These are phyloP conservation scores for Limnodromus scolopaceus DNA, from an alignment of 2,797 vertebrate genomes.

Conservation along the genomic window DNA sequence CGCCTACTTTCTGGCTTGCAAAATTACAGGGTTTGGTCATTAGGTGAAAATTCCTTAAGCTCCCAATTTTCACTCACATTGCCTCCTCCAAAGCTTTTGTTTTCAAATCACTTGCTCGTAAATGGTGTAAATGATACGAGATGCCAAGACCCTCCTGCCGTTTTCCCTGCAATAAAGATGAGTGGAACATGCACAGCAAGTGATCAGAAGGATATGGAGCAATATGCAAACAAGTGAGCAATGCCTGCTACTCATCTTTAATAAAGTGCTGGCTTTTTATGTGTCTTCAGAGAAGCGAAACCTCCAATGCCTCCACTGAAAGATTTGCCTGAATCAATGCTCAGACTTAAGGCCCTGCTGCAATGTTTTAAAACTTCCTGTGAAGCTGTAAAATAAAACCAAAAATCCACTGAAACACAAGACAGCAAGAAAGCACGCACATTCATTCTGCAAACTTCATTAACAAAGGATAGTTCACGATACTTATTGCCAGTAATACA, in stretches of 20 bases:
- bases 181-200: fast-evolving
- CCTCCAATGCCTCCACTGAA: neutral
- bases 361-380: neutral
- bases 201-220: neutral
- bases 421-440: neutral
- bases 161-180: neutral
- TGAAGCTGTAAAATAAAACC: neutral
- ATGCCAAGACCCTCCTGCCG: neutral
- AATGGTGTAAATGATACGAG: neutral
- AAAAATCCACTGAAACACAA: neutral
- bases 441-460: conserved; percentile 26
- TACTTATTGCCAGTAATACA: neutral
- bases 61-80: neutral
- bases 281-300: neutral
- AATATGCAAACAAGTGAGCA: neutral
- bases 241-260: neutral
- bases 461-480: conserved; percentile 13
- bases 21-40: conserved; percentile 48
- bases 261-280: neutral
- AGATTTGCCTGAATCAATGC: neutral
- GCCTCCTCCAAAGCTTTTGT: conserved; percentile 6
- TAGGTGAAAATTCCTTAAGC: neutral
- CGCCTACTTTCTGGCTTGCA: neutral
- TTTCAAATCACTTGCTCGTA: neutral
- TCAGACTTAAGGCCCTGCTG: neutral